These are phyloP conservation scores for Arnoldichthys spilopterus DNA, from an alignment of 2,797 vertebrate genomes.

Conservation along the genomic window DNA sequence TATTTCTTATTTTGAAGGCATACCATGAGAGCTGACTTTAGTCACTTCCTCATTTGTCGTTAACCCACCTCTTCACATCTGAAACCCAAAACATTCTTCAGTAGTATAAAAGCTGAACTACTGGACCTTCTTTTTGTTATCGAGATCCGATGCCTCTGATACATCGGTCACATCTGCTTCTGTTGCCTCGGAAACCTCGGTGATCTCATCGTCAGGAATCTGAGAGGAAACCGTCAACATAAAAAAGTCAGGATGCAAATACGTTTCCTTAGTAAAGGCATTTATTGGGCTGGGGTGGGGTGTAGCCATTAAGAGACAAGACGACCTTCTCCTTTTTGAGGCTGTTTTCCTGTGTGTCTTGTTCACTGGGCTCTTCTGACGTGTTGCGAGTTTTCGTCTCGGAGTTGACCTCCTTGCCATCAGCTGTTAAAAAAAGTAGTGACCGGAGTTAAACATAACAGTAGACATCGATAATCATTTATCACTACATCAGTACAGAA, in stretches of 20 bases:
- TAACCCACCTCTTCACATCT: not conserved
- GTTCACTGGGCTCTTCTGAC: conserved; percentile 87
- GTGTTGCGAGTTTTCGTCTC: conserved; percentile 86
- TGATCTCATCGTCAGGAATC: conserved; percentile 86
- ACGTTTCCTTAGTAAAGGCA: not conserved
- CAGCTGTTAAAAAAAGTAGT: conserved; percentile 68
- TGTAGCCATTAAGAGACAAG: not conserved
- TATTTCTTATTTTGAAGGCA: too few relatives aligned
- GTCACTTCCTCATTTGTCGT: not conserved
- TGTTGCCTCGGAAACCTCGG: conserved; percentile 76
- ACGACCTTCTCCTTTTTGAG: conserved; percentile 86
- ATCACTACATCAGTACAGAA: not conserved
- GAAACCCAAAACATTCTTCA: not conserved
- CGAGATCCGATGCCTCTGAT: conserved; percentile 92
- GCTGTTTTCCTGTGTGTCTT: conserved; percentile 84
- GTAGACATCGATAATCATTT: not conserved
- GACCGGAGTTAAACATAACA: not conserved
- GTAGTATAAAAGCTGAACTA: not conserved
- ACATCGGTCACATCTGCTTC: conserved; percentile 87
- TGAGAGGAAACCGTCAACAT: conserved; percentile 61
- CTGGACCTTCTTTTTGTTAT: conserved; percentile 93
- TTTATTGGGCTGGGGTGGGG: not conserved
- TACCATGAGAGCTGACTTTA: too few relatives aligned
- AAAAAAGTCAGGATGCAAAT: not conserved
- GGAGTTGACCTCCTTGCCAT: conserved; percentile 90